Base-by-base conservation (phyloP, 2,113 vertebrate species). In the Perca schrenkii region DNA sequence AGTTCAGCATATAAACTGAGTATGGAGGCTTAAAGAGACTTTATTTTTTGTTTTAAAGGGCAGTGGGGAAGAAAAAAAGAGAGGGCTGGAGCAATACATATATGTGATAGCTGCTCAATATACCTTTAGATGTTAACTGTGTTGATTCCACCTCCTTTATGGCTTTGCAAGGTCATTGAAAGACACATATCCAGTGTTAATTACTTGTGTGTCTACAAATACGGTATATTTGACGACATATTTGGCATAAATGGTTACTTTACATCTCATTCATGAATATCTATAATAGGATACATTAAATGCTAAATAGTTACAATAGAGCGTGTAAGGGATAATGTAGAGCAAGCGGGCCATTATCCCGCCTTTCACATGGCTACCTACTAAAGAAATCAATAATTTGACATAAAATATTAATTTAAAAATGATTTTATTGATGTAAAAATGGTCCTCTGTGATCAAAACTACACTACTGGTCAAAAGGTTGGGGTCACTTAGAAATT, bases 261-360 rank as follows among this genome's bases (percentile, higher is more conserved):
- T 83, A 74, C 16, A 36, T 77, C 63, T 19, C 47, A 61, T 47
- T 77, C 16, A 75, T 70, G 8, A 67, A 62, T 56, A 82, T 86
- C 17, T 73, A 16, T 52, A 14, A 46, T 68, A 80, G 10, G 21
- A 13, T 15, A 50, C 52, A 83, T 56, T 66, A 64, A 67, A 66
- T 67, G 22, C 15, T 70, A 70, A 69, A 50, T 77, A 68, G 69
- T 53, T 56, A 8, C 46, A 22, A 13, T 66, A 72, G 60, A 54
- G 10, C 40, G 19, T n/a, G 40, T 43, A 43, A 43, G 40, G 40
- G 40, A 43, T 43, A 43, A 43, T 43, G 40, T 11, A 43, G 40
- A 43, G 10, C 40, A 43, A 43, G 40, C 0, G 10, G 40, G 10
- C 11, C 40, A 2, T 43, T 43, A 43, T 43, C 40, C 40, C 1